Evolutionary conservation across 2,113 vertebrate genomes (phyloP).

Genomic region (Neoarius graeffei): DNA sequence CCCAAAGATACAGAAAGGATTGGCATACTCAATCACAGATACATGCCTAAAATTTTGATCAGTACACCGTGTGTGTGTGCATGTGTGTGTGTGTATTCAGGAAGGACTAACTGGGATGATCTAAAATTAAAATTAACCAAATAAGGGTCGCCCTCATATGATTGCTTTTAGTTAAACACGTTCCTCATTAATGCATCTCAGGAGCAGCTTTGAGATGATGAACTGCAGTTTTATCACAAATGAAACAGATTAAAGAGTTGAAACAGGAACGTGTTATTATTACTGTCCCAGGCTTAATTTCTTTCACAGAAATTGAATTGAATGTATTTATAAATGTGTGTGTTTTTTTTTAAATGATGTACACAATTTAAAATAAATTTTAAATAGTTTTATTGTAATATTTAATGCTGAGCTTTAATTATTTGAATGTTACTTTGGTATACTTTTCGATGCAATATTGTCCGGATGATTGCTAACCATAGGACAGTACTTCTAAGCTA

Average conservation of each 20-base stretch:
- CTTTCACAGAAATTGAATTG: neutral
- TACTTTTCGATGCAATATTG: neutral
- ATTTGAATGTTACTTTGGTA: neutral
- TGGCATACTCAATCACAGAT: neutral
- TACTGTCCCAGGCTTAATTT: neutral
- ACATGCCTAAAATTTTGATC: neutral
- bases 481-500: neutral
- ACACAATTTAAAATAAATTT: neutral
- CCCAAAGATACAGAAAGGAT: neutral
- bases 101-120: neutral
- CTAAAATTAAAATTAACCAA: neutral
- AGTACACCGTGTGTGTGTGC: neutral
- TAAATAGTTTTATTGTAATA: slow-evolving; percentile 7
- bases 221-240: neutral
- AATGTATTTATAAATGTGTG: neutral
- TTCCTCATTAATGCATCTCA: neutral
- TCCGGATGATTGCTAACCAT: neutral
- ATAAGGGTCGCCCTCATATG: neutral
- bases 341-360: slow-evolving; percentile 7
- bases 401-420: slow-evolving; percentile 18
- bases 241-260: neutral
- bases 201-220: neutral
- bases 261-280: neutral
- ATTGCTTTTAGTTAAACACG: neutral
- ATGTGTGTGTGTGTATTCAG: neutral